Conservation (phyloP, 2,888 invertebrate species). For the Lobophora halterata region DNA sequence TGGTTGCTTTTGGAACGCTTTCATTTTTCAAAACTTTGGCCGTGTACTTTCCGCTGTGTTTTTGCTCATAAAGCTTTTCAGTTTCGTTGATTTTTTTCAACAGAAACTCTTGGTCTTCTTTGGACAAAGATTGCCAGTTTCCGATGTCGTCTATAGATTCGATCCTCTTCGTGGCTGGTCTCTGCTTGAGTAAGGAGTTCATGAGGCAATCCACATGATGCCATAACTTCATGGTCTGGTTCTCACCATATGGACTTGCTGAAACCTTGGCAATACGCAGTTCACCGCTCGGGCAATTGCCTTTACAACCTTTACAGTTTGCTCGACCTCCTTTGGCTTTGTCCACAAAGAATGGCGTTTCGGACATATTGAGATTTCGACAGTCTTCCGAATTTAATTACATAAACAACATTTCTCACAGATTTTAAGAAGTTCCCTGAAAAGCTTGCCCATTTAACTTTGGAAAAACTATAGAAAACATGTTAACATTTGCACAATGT, state of each 20-base stretch:
- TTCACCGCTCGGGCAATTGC: conserved; percentile 86
- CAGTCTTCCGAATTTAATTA: neutral
- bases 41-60: conserved; percentile 72
- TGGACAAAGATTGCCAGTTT: conserved; percentile 85
- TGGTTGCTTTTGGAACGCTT: conserved; percentile 30
- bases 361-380: no score
- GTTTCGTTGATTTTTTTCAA: conserved; percentile 83
- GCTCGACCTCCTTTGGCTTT: conserved; percentile 90
- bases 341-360: conserved; percentile 84
- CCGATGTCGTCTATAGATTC: conserved; percentile 89
- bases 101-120: conserved; percentile 85
- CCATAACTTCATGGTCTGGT: conserved; percentile 91
- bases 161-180: conserved; percentile 90
- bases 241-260: conserved; percentile 88
- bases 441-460: no score
- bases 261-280: conserved; percentile 89
- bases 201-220: conserved; percentile 90
- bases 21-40: conserved; percentile 65
- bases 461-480: no score
- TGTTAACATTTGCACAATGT: no score
- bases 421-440: no score
- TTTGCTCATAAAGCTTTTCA: conserved; percentile 76
- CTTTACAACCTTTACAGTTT: conserved; percentile 93
- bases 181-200: conserved; percentile 88
- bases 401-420: neutral